These are phyloP conservation scores for Apogon talboti DNA, from an alignment of 2,797 vertebrate species.

Conservation along the genomic window DNA sequence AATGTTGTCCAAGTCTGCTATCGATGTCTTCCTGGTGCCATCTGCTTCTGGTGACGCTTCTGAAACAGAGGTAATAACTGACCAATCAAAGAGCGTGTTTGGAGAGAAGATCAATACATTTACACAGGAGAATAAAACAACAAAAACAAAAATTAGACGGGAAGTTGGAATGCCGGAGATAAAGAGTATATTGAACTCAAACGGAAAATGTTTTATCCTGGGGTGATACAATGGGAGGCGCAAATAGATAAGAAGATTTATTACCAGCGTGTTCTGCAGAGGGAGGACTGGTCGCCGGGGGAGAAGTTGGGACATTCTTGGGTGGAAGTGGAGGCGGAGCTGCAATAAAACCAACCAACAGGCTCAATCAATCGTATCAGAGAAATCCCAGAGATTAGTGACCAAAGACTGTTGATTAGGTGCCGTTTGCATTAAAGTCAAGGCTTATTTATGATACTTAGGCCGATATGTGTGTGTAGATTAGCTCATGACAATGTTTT, in stretches of 20 bases:
- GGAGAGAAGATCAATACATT: neutral
- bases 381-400: neutral
- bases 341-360: slow-evolving; percentile 77
- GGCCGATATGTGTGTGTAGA: neutral
- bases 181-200: slow-evolving; percentile 44
- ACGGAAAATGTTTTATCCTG: slow-evolving; percentile 45
- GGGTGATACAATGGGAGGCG: neutral
- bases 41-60: slow-evolving; percentile 72
- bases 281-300: slow-evolving; percentile 83
- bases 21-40: slow-evolving; percentile 85
- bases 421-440: neutral
- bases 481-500: neutral
- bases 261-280: slow-evolving; percentile 86
- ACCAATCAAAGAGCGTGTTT: slow-evolving; percentile 21
- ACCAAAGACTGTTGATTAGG: neutral
- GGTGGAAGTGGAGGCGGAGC: slow-evolving; percentile 95
- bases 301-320: slow-evolving; percentile 91
- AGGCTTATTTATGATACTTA: neutral
- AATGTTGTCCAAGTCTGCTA: slow-evolving; percentile 96
- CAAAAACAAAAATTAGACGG: neutral
- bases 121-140: slow-evolving; percentile 10
- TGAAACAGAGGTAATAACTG: slow-evolving; percentile 35
- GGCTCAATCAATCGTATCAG: slow-evolving; percentile 13
- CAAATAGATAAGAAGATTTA: slow-evolving; percentile 22
- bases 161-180: neutral